Evolutionary conservation across 2,797 vertebrate genomes (phyloP).

Genomic region (Erethizon dorsatum): DNA sequence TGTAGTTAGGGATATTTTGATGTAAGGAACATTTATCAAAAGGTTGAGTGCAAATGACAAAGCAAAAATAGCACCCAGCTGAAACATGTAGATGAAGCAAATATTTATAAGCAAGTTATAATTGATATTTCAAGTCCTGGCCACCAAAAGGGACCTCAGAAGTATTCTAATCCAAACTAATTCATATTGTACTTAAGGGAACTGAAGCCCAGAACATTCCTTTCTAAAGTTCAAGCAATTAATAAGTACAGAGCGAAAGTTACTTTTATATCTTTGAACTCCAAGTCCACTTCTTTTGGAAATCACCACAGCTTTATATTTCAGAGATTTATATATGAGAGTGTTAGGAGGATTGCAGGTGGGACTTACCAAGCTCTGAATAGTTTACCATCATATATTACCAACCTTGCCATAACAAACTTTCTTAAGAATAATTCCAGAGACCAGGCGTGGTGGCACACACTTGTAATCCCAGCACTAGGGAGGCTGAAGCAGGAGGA

Average conservation of each 20-base stretch:
- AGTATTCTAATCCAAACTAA: neutral
- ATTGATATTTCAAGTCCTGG: conserved; percentile 3
- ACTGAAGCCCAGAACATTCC: neutral
- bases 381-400: neutral
- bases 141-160: neutral
- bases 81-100: conserved; percentile 26
- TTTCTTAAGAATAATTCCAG: neutral
- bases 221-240: neutral
- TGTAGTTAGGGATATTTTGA: conserved; percentile 66
- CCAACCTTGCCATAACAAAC: neutral
- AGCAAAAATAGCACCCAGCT: neutral
- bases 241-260: neutral
- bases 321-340: neutral
- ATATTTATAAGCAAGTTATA: neutral
- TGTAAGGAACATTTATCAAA: conserved; percentile 59
- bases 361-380: neutral
- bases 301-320: neutral
- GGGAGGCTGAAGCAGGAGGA: neutral
- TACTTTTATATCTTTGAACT: conserved; percentile 1
- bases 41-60: conserved; percentile 55
- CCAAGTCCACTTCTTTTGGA: conserved; percentile 12
- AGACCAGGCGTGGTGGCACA: neutral
- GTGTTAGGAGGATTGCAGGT: neutral
- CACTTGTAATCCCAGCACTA: neutral
- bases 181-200: neutral